Base-by-base conservation (phyloP, 1,140 invertebrate genomes). In the Ptiloglossa arizonensis region DNA sequence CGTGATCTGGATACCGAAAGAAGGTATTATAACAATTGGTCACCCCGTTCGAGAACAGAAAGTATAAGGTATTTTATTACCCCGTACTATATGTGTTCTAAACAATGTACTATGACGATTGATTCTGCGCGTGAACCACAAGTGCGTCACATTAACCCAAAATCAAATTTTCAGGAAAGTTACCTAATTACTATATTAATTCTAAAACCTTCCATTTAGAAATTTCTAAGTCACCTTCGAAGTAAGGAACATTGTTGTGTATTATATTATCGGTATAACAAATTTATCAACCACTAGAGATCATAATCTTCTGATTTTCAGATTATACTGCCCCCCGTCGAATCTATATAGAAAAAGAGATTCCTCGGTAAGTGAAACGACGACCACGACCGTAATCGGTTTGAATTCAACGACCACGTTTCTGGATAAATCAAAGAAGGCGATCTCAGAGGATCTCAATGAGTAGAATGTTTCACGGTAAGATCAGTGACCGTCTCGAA, bases 11-110 rank as follows among this genome's bases (percentile, higher is more conserved):
- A 95, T 17, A 95, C 93, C n/a, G 89, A 95, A 64, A 90, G 94
- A 80, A 93, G 94, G 87, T 94, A 94, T 75, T 95, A 94, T 89
- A 95, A 94, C 85, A 96, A 97, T 90, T 96, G 95, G 94, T 97
- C 96, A 54, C 96, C 96, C 5, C 93, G 95, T 79, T 96, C 96
- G 24, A 93, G 96, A 85, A 96, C 96, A 8, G 96, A 97, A 87
- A 97, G 96, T 91, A 96, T 97, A 92, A 95, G 96, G 96, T 96
- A 90, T 66, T 81, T 63, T 54, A 69, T 76, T 66, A n/a, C n/a
- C 73, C 73, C 52, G 57, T 75, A 57, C 22, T 57, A 17, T 27
- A 24, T 59, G 38, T 56, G 15, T 22, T 6, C 38, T 69, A 24
- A 59, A 5, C 17, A 59, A 5, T 67, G 8, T 4, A 5, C 15